These are phyloP conservation scores for Lomographa bimaculata DNA, from an alignment of 2,888 invertebrate species.

Conservation along the genomic window DNA sequence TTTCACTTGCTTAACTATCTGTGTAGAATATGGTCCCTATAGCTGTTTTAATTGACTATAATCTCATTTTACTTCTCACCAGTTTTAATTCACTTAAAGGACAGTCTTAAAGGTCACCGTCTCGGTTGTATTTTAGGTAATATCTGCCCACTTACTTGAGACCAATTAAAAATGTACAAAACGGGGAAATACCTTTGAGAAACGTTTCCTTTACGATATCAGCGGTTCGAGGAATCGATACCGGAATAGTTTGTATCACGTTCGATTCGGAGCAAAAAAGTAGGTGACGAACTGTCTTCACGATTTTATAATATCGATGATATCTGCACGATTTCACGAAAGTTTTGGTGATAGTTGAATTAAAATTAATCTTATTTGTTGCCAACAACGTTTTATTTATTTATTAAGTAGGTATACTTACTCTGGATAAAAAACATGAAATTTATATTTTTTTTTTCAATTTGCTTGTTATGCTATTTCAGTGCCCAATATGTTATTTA, in stretches of 20 bases:
- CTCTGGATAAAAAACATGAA: too few relatives aligned
- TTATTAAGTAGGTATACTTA: too few relatives aligned
- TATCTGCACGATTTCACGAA: too few relatives aligned
- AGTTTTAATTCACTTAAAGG: conserved; percentile 34
- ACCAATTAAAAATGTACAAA: conserved; percentile 35
- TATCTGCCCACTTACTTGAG: conserved; percentile 24
- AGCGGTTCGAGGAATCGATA: conserved; percentile 40
- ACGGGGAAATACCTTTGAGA: conserved; percentile 39
- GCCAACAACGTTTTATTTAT: too few relatives aligned
- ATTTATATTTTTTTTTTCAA: too few relatives aligned
- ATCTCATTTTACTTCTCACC: conserved; percentile 31
- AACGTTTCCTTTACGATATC: conserved; percentile 35
- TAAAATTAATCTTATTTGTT: too few relatives aligned
- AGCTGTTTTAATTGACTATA: conserved; percentile 31
- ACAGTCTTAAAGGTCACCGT: conserved; percentile 30
- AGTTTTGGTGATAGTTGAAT: too few relatives aligned
- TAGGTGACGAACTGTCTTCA: too few relatives aligned
- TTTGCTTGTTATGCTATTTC: too few relatives aligned
- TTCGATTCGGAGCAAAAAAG: conserved; percentile 13
- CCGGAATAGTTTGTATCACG: conserved; percentile 37
- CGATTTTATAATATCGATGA: too few relatives aligned
- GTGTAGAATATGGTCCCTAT: conserved; percentile 17
- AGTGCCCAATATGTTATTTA: too few relatives aligned
- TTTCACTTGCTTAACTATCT: too few relatives aligned
- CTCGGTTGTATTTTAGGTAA: conserved; percentile 28